Conservation (phyloP, 1,140 invertebrate genomes). For the Saccostrea glomerata region DNA sequence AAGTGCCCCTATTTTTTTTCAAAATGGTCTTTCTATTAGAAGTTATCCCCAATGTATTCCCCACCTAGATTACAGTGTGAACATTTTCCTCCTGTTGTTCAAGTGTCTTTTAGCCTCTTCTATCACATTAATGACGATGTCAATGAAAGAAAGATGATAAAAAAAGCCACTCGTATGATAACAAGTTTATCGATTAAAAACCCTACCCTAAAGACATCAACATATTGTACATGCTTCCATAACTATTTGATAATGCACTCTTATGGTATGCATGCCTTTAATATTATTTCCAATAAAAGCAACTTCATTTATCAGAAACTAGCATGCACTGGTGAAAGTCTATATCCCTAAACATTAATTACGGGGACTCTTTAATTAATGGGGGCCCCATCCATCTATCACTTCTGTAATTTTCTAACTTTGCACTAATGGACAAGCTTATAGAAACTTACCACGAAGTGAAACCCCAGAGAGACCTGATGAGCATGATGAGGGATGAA, state of each 20-base stretch:
- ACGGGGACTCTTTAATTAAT: background rate
- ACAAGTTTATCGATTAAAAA: too few species aligned
- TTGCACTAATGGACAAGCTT: background rate
- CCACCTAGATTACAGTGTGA: too few species aligned
- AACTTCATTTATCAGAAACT: too few species aligned
- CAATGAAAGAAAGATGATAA: background rate
- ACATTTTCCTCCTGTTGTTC: too few species aligned
- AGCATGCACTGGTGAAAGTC: background rate
- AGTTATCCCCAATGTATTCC: too few species aligned
- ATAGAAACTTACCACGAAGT: background rate
- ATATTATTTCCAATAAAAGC: too few species aligned
- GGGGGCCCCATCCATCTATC: background rate
- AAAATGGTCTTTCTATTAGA: too few species aligned
- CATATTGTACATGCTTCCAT: too few species aligned
- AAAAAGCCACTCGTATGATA: background rate
- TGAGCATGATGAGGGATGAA: background rate
- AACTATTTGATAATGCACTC: too few species aligned
- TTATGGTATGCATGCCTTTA: too few species aligned
- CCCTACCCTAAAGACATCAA: too few species aligned
- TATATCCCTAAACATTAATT: background rate
- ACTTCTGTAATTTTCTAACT: background rate
- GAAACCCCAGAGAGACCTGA: background rate
- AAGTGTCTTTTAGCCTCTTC: background rate
- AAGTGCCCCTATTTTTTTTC: too few species aligned
- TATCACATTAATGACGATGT: slow-evolving; percentile 5